Conservation (phyloP, 2,113 vertebrate genomes). For the Erinaceus europaeus region DNA sequence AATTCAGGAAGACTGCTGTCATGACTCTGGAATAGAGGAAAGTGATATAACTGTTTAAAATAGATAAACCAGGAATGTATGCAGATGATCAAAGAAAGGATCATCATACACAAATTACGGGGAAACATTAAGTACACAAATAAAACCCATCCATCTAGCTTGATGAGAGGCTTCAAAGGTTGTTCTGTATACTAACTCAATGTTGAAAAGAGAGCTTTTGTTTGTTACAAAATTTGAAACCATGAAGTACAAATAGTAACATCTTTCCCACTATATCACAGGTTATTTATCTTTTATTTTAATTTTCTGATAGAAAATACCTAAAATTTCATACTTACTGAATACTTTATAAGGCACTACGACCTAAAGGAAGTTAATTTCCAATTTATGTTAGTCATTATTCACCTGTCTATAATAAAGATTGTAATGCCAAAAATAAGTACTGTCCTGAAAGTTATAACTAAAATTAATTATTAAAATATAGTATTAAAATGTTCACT, state of each 20-base stretch:
- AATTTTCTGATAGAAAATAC: background rate
- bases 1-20: too few relatives aligned
- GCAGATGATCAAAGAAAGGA: too few relatives aligned
- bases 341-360: background rate
- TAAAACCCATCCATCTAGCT: too few relatives aligned
- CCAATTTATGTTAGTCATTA: background rate
- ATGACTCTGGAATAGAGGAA: too few relatives aligned
- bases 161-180: too few relatives aligned
- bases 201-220: too few relatives aligned
- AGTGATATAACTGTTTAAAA: too few relatives aligned
- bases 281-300: background rate
- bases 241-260: background rate
- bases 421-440: slow-evolving; percentile 14
- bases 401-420: background rate
- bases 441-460: background rate
- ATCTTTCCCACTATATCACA: background rate
- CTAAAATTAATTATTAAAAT: slow-evolving; percentile 45
- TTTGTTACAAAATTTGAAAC: too few relatives aligned
- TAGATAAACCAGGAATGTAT: too few relatives aligned
- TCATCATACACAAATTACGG: too few relatives aligned
- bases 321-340: background rate
- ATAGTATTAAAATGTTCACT: slow-evolving; percentile 15
- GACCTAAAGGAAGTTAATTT: slow-evolving; percentile 5
- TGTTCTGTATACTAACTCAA: too few relatives aligned
- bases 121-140: too few relatives aligned